phyloP scores from a whole-genome alignment of 2,113 vertebrate genomes.

The Anas platyrhynchos region DNA sequence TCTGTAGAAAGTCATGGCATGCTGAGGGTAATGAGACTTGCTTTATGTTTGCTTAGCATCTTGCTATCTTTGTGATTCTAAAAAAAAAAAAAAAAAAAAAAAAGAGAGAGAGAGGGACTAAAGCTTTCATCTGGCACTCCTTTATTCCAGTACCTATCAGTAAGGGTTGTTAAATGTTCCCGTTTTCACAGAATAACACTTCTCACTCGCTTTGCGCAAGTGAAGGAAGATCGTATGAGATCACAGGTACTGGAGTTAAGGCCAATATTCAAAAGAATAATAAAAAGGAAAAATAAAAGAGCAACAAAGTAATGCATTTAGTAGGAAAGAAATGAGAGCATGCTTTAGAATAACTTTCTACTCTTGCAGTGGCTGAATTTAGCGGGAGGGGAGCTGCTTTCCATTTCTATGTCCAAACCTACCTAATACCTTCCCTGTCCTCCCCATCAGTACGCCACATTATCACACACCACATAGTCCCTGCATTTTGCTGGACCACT shows the following conservation, averaged over 20 bases:
- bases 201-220: not conserved
- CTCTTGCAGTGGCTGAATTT: constrained; percentile 37
- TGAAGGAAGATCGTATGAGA: not conserved
- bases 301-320: not conserved
- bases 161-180: not conserved
- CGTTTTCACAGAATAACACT: not conserved
- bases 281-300: not conserved
- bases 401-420: not conserved
- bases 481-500: not conserved
- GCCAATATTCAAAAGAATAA: not conserved
- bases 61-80: not conserved
- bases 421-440: not conserved
- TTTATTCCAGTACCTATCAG: not conserved
- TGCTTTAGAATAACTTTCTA: not conserved
- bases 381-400: not conserved
- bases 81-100: not conserved
- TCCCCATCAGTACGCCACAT: not conserved
- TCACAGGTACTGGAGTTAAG: not conserved
- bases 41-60: not conserved
- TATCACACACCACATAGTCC: not conserved
- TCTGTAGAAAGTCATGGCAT: not conserved
- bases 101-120: not conserved
- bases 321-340: not conserved
- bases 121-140: not conserved
- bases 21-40: not conserved